Base-by-base conservation (phyloP, 1,140 invertebrate genomes). In the Dinothrombium tinctorium region DNA sequence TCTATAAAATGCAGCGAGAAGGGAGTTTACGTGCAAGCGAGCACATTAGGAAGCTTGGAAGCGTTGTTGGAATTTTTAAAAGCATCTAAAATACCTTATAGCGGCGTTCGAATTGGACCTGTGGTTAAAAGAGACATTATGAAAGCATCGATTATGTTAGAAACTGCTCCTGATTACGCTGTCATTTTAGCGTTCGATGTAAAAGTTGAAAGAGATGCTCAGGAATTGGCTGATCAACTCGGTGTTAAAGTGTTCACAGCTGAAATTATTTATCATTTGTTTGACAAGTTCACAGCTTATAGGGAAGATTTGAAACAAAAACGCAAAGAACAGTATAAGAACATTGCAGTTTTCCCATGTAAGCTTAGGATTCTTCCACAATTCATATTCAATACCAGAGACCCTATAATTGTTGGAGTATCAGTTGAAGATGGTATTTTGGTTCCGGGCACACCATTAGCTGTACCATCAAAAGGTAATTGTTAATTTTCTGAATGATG, bases 221-320 rank as follows among this genome's bases (percentile, higher is more conserved):
- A 98, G 63, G 86, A 95, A 56, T 60, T 96, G 56, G 94, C 94
- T 0, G 90, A 98, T 53, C 70, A 72, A 36, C 56, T 90, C 32
- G 83, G 82, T 39, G 86, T 99, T 31, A 86, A 78, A 61, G 90
- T 98, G 53, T 98, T 98, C 69, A 78, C 89, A 43, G 94, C 94
- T 2, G 90, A 99, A 59, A 99, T 99, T 56, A 99, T 99, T 54
- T 99, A 99, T 63, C 94, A 99, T 66, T 63, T 99, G 44, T 95
- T 96, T 62, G 92, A 99, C 60, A 79, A 80, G 56, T 99, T 99
- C 63, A 89, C 74, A 46, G 75, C 76, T 14, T 95, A 89, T 58
- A 49, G 83, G 40, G 86, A 95, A 39, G 84, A 96, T 49, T 61
- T 95, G n/a, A 86, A 79, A 54, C 70, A 75, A 52, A 75, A 76